These are phyloP conservation scores for Ceuthmochares aereus DNA, from an alignment of 2,113 vertebrate genomes.

Conservation along the genomic window DNA sequence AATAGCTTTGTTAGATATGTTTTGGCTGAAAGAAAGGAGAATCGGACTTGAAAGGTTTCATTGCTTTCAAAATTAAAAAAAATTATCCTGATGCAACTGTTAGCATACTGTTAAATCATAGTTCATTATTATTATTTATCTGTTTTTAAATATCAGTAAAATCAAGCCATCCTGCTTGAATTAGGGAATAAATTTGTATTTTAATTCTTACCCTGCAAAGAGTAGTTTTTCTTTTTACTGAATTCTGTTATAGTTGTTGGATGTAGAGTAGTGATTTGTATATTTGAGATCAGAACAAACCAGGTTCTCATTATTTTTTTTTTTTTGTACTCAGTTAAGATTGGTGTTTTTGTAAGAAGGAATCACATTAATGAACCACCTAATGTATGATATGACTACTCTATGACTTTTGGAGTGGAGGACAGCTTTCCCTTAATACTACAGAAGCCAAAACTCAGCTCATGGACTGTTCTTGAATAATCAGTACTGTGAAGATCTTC, in stretches of 20 bases:
- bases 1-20: background rate
- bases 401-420: background rate
- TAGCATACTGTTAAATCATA: background rate
- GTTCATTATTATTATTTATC: background rate
- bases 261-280: background rate
- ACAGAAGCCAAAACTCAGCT: background rate
- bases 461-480: background rate
- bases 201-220: background rate
- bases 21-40: background rate
- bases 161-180: background rate
- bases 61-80: background rate
- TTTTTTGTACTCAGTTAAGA: constrained; percentile 4
- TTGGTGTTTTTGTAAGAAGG: background rate
- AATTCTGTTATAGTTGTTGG: background rate
- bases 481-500: background rate
- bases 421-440: background rate
- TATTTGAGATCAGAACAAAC: constrained; percentile 56
- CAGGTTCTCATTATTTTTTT: constrained; percentile 38
- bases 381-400: background rate
- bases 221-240: background rate
- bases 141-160: background rate
- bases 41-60: background rate
- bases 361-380: background rate
- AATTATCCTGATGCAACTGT: background rate
- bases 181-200: background rate